Conservation (phyloP, 1,140 invertebrate genomes). For the Calliopsis andreniformis region DNA sequence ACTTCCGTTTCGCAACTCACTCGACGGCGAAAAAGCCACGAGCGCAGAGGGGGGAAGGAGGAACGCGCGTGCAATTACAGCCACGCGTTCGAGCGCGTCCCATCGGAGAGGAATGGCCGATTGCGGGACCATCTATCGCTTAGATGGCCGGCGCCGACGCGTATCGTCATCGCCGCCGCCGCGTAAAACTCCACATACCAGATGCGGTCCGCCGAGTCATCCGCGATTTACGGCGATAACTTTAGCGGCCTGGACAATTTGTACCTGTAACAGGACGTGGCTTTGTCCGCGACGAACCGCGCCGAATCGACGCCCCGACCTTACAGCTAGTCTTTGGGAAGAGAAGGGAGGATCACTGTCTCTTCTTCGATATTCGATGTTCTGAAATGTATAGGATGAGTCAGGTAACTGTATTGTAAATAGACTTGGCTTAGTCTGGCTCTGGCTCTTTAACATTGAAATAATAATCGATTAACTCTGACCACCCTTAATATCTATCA, state of each 20-base stretch:
- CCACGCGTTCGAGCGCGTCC: slow-evolving; percentile 6
- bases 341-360: no score
- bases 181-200: slow-evolving; percentile 67
- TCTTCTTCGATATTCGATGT: no score
- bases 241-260: slow-evolving; percentile 74
- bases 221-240: slow-evolving; percentile 75
- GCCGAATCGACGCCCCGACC: not conserved
- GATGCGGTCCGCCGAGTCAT: slow-evolving; percentile 71
- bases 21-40: not conserved
- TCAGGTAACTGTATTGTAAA: no score
- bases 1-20: not conserved
- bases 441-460: no score
- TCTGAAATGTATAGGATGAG: no score
- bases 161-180: slow-evolving; percentile 21
- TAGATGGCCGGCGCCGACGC: not conserved
- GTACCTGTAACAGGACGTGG: slow-evolving; percentile 68
- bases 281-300: slow-evolving; percentile 19
- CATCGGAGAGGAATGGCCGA: slow-evolving; percentile 6
- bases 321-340: no score
- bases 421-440: no score
- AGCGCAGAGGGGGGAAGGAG: no score
- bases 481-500: no score
- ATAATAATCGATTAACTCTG: no score
- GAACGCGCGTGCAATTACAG: slow-evolving; percentile 10
- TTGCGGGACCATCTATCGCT: slow-evolving; percentile 27